Evolutionary conservation across 2,113 vertebrate species (phyloP), one percentile per base, ranked within the genome.

Genomic region (Chaetodon trifascialis): DNA sequence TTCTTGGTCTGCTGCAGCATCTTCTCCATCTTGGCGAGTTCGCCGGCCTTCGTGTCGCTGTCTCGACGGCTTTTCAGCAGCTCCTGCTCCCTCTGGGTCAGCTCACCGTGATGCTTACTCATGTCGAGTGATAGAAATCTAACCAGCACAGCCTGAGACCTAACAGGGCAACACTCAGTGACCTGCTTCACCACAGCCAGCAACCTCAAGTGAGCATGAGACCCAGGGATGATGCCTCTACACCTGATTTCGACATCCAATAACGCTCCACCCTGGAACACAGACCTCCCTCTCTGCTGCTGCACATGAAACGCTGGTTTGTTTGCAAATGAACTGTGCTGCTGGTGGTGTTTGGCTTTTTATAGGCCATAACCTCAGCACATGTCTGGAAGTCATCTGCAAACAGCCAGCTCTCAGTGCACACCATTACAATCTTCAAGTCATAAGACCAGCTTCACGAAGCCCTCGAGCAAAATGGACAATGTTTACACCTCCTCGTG

Each of bases 1-100:
- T 82, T 93, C 88, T 92, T 96, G 85, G 96, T 97, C 90, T 97
- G 95, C 88, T 97, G 94, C 87, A 99, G 93, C 91, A 93, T 94
- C 88, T 96, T 94, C 86, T 96, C 95, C 95, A 99, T 91, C 56
- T 97, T 96, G 76, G 84, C 94, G 19, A 99, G 94, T 74, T 96
- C 96, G 10, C 93, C 90, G 12, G 95, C 90, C 92, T 98, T 98
- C 59, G 91, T 94, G 94, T 97, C 95, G 25, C 94, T 96, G 86
- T 97, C 97, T 46, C 64, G 82, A 42, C 96, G 96, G 49, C 97
- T 91, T 36, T 95, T 95, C 75, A 95, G 83, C 70, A 96, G 66
- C 75, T 95, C 93, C 92, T 93, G 94, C 88, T 96, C 96, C 94
- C 91, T 95, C 86, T 89, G 89, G 63, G 66, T 94, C 73, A 96